A percentile compares a stretch with the other conserved stretches of the same genome.
Conservation (phyloP, 37 sponge, comb jelly and placozoan genomes). For the Theonella swinhoei region DNA sequence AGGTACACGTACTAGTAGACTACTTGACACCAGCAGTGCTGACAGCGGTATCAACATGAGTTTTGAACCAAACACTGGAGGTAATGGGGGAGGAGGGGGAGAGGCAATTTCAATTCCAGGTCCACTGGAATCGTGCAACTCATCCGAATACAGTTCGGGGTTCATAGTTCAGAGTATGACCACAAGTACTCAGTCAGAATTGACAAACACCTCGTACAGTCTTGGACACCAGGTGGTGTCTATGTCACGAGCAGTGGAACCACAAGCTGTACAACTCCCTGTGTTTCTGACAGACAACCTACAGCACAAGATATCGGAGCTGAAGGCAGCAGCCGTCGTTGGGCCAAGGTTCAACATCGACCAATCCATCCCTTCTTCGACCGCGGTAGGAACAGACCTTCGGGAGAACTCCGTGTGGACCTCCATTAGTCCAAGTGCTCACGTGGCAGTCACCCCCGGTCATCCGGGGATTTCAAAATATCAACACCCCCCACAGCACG, state of each 20-base stretch:
- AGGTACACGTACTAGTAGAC: not conserved
- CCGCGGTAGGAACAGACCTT: not conserved
- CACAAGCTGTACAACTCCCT: not conserved
- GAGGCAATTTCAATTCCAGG: not conserved
- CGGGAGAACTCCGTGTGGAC: not conserved
- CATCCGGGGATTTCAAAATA: not conserved
- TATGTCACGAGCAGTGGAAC: not conserved
- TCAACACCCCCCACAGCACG: not conserved
- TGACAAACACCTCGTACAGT: not conserved
- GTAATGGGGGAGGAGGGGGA: not conserved
- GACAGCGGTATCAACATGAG: constrained; percentile 26
- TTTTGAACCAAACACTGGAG: not conserved
- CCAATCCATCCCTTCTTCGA: not conserved
- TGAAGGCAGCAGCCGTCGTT: not conserved
- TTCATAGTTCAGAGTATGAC: no score
- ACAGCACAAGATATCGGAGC: not conserved
- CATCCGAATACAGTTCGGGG: no score
- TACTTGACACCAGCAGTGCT: constrained; percentile 5
- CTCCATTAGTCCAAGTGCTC: not conserved
- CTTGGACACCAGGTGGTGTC: not conserved
- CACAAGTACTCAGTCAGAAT: not conserved
- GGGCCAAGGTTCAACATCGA: not conserved
- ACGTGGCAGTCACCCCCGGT: not conserved
- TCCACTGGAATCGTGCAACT: not conserved
- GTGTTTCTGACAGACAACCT: not conserved